A percentile compares a stretch with the other conserved stretches of the same genome.
These are phyloP conservation scores for Osmerus mordax DNA, from an alignment of 2,113 vertebrate genomes.

Conservation along the genomic window DNA sequence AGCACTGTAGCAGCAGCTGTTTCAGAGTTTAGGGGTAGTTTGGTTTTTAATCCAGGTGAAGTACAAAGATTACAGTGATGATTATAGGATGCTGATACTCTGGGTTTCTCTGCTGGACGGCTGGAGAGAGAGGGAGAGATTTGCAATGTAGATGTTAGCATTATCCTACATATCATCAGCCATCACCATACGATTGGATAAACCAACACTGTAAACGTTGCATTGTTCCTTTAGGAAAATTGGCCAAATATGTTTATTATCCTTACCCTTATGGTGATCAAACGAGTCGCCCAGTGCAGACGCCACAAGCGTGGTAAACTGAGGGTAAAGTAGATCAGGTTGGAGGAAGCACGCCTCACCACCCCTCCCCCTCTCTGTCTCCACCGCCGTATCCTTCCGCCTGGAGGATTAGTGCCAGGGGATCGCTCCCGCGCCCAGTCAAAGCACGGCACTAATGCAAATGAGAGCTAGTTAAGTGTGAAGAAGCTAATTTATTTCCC, in stretches of 20 bases:
- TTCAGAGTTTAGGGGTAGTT: no score
- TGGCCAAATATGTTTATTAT: no score
- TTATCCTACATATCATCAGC: no score
- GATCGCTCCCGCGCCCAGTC: slow-evolving; percentile 60
- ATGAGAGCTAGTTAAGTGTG: slow-evolving; percentile 85
- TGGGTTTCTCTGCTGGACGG: no score
- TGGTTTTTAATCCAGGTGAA: no score
- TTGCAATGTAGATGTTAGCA: no score
- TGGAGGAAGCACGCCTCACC: slow-evolving; percentile 22
- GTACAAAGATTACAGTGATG: neutral
- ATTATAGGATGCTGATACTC: neutral
- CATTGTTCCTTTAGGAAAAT: no score
- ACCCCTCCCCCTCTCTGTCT: slow-evolving; percentile 15
- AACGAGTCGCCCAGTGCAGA: no score
- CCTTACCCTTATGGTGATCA: no score
- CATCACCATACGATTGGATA: no score
- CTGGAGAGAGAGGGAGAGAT: neutral
- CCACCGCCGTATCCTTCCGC: slow-evolving; percentile 57
- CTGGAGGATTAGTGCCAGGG: slow-evolving; percentile 72
- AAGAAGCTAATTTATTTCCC: slow-evolving; percentile 87
- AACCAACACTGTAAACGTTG: no score
- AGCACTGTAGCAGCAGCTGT: no score
- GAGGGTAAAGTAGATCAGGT: slow-evolving; percentile 33
- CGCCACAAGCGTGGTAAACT: neutral
- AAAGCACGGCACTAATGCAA: slow-evolving; percentile 71